Percentiles rank a stretch among this genome's conserved stretches.
Conservation (phyloP, 1,140 invertebrate genomes). For the honey bee (Apis mellifera) region Amel_HAv3.1 CM009931.2:18326001-18326500, state of each 20-base stretch:
- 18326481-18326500: slow-evolving; percentile 87
- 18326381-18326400: slow-evolving; percentile 91
- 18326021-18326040: slow-evolving; percentile 87
- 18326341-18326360: slow-evolving; percentile 82
- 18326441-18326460: slow-evolving; percentile 90
- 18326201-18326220: slow-evolving; percentile 85
- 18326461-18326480: slow-evolving; percentile 88
- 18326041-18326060: slow-evolving; percentile 84
- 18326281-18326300: slow-evolving; percentile 83
- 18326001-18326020: slow-evolving; percentile 86
- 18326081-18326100: slow-evolving; percentile 86
- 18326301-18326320: slow-evolving; percentile 82
- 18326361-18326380: slow-evolving; percentile 87
- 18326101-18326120: slow-evolving; percentile 87
- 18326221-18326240: slow-evolving; percentile 84
- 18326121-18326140: slow-evolving; percentile 83
- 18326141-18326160: slow-evolving; percentile 86
- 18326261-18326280: slow-evolving; percentile 80
- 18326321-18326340: slow-evolving; percentile 81
- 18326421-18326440: slow-evolving; percentile 88
- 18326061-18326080: slow-evolving; percentile 86
- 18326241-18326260: slow-evolving; percentile 82
- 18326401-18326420: slow-evolving; percentile 89
- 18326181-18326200: slow-evolving; percentile 87
- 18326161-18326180: slow-evolving; percentile 85